phyloP scores from a whole-genome alignment of 2,797 vertebrate genomes.

The Sebastes cheni region DNA sequence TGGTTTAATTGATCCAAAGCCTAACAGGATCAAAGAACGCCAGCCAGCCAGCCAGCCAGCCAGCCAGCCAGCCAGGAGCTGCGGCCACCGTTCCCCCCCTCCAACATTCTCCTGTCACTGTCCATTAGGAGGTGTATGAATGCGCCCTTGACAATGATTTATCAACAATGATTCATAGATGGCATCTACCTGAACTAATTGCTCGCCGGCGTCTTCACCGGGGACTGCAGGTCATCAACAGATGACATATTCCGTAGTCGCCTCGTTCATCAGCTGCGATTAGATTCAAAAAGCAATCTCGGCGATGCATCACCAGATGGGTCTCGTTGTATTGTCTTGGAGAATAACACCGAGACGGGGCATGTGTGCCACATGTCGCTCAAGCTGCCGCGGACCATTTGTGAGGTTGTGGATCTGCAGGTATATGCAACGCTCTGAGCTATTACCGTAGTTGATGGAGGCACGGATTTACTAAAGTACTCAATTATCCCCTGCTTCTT shows the following conservation, averaged over 20 bases:
- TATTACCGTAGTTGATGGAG: conserved; percentile 67
- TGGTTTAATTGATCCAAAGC: conserved; percentile 76
- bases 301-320: conserved; percentile 70
- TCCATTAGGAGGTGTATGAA: conserved; percentile 64
- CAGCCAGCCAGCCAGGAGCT: conserved; percentile 34
- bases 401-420: conserved; percentile 31
- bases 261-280: conserved; percentile 76
- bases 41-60: conserved; percentile 11
- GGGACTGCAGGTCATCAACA: conserved; percentile 66
- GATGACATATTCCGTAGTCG: conserved; percentile 70
- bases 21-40: conserved; percentile 64
- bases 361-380: conserved; percentile 55
- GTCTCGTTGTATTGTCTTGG: conserved; percentile 64
- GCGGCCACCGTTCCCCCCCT: conserved; percentile 14
- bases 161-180: conserved; percentile 72
- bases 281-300: conserved; percentile 75
- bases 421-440: conserved; percentile 54
- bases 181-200: conserved; percentile 75
- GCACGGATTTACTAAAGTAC: conserved; percentile 72
- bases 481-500: conserved; percentile 75
- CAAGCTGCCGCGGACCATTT: conserved; percentile 40
- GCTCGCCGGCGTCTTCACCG: conserved; percentile 58
- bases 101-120: conserved; percentile 48
- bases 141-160: conserved; percentile 70
- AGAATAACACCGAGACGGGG: conserved; percentile 62